Conservation (phyloP, 2,113 vertebrate species). For the Grammomys dolichurus region DNA sequence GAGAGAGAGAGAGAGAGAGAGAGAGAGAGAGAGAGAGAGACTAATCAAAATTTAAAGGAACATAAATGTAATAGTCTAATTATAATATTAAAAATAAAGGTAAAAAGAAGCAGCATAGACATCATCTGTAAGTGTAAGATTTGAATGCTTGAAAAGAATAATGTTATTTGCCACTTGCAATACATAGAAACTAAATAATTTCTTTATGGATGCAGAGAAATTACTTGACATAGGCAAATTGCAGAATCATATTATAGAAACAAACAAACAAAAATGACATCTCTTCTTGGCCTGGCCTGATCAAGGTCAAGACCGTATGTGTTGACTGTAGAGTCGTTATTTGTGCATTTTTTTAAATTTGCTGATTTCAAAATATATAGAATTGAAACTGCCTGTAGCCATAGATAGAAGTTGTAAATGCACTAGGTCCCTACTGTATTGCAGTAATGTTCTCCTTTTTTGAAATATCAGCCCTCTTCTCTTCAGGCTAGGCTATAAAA, state of each 20-base stretch:
- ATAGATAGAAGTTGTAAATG: not conserved
- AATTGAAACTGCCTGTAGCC: not conserved
- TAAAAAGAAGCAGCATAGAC: not conserved
- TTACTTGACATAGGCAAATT: not conserved
- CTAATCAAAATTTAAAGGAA: not conserved
- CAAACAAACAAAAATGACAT: not conserved
- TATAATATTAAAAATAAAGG: not conserved
- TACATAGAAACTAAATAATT: not conserved
- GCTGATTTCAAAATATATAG: not conserved
- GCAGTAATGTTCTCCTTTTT: not conserved
- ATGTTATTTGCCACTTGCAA: not conserved
- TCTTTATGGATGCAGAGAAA: not conserved
- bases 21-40: not conserved
- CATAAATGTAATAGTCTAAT: not conserved
- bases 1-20: not conserved
- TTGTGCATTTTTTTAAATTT: not conserved
- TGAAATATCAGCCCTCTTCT: not conserved
- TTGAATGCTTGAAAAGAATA: slow-evolving; percentile 43
- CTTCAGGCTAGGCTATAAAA: not conserved
- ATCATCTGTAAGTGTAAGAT: not conserved
- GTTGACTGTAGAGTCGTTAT: not conserved
- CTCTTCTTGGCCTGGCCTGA: not conserved
- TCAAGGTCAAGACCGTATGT: not conserved
- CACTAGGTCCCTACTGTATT: not conserved
- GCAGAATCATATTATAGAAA: not conserved